Percentiles rank a stretch among this genome's conserved stretches.
These are phyloP conservation scores for Drosophila ercepeae DNA, from an alignment of 1,140 invertebrate genomes.

Conservation along the genomic window DNA sequence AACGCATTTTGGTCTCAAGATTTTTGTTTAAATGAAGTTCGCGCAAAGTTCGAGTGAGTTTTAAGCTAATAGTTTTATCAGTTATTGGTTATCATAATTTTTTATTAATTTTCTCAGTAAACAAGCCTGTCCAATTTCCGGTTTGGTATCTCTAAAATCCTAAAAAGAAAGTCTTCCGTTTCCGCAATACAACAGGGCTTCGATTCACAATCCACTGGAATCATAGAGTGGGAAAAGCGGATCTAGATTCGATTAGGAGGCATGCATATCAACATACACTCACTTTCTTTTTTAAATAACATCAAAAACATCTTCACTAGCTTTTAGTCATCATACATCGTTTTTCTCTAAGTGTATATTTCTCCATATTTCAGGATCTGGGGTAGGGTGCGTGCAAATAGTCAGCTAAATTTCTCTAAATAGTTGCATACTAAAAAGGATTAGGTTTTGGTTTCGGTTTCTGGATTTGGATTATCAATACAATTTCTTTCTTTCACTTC, in stretches of 20 bases:
- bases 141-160: conserved; percentile 9
- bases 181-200: conserved; percentile 64
- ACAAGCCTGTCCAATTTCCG: conserved; percentile 44
- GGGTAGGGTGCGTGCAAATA: conserved; percentile 60
- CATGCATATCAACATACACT: conserved; percentile 47
- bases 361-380: conserved; percentile 16
- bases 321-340: conserved; percentile 29
- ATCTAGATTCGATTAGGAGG: conserved; percentile 26
- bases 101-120: conserved; percentile 41
- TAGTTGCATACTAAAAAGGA: conserved; percentile 59
- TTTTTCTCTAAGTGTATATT: conserved; percentile 29
- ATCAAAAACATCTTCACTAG: conserved; percentile 60
- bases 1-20: conserved; percentile 80
- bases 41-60: conserved; percentile 35
- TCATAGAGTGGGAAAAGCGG: conserved; percentile 22
- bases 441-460: conserved; percentile 12
- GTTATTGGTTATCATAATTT: conserved; percentile 13
- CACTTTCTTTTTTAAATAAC: conserved; percentile 55
- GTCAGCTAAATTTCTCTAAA: conserved; percentile 76
- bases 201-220: conserved; percentile 30
- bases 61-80: conserved; percentile 44
- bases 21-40: conserved; percentile 51
- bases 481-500: conserved; percentile 9
- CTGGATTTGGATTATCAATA: conserved; percentile 24
- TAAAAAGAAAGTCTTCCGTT: conserved; percentile 62